A percentile compares a stretch with the other conserved stretches of the same genome.
Evolutionary conservation across 2,797 vertebrate genomes (phyloP).

Genomic region (Apogon hyalosoma): DNA sequence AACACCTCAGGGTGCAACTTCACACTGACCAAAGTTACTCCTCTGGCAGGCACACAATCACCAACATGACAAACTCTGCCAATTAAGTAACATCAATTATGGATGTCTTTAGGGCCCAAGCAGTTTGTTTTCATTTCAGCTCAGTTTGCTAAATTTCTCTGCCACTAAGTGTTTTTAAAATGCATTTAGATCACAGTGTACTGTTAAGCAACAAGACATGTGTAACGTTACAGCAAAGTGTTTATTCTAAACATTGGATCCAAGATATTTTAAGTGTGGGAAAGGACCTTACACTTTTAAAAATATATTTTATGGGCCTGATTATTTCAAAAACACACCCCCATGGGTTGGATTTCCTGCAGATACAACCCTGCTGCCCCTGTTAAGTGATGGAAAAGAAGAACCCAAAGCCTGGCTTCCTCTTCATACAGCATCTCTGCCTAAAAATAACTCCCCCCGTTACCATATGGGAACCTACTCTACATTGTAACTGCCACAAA

Average conservation of each 20-base stretch:
- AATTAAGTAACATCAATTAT: neutral
- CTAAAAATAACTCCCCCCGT: slow-evolving; percentile 47
- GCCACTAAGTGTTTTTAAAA: neutral
- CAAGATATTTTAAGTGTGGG: neutral
- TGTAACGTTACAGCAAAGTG: neutral
- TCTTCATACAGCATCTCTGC: slow-evolving; percentile 30
- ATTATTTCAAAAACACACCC: neutral
- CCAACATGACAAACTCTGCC: neutral
- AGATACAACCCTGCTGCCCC: slow-evolving; percentile 6
- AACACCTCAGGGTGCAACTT: slow-evolving; percentile 34
- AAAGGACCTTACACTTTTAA: no score
- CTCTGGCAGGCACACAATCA: slow-evolving; percentile 13
- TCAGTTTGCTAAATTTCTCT: slow-evolving; percentile 1
- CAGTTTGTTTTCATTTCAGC: slow-evolving; percentile 4
- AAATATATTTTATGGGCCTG: neutral
- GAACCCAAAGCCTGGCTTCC: slow-evolving; percentile 59
- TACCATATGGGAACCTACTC: slow-evolving; percentile 44
- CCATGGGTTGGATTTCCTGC: neutral
- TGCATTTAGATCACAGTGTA: neutral
- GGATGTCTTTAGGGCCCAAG: slow-evolving; percentile 3
- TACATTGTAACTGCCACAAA: slow-evolving; percentile 36
- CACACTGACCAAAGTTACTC: slow-evolving; percentile 22
- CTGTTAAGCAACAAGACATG: neutral
- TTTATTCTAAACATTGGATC: neutral
- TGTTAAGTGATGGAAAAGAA: slow-evolving; percentile 49